Conservation (phyloP, 92 coral and sea anemone species). For the Meandrina meandrites region DNA sequence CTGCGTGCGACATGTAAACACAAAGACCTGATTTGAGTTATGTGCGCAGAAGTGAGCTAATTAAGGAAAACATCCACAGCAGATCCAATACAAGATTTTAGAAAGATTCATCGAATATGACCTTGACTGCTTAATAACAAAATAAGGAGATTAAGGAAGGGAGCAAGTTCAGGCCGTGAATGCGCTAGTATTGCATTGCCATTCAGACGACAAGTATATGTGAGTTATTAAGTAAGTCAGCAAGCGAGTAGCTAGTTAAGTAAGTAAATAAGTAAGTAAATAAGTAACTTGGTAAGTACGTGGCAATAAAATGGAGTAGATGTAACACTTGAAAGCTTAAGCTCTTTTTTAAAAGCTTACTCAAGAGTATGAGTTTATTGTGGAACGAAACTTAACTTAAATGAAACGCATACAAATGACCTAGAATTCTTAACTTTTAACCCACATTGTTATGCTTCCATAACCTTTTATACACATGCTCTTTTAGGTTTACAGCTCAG, state of each 20-base stretch:
- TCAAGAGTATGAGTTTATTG: background rate
- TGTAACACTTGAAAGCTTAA: background rate
- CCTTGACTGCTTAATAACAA: background rate
- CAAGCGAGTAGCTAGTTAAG: background rate
- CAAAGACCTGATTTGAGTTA: background rate
- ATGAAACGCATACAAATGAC: background rate
- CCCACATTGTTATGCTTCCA: no score
- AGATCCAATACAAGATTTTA: background rate
- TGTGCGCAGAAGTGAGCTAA: background rate
- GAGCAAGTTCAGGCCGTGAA: background rate
- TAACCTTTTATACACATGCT: no score
- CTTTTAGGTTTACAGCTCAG: background rate
- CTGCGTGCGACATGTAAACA: background rate
- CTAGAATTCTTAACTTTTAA: background rate
- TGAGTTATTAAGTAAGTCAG: background rate
- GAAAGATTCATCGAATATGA: background rate
- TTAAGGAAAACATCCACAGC: background rate
- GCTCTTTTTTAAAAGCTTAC: background rate
- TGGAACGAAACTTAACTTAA: background rate
- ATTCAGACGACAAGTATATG: background rate
- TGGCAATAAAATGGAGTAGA: background rate
- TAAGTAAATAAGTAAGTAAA: background rate
- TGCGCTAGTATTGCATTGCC: background rate
- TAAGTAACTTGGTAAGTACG: background rate
- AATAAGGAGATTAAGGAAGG: background rate